Evolutionary conservation across 2,113 vertebrate species (phyloP).

Genomic region (Phocoena phocoena): DNA sequence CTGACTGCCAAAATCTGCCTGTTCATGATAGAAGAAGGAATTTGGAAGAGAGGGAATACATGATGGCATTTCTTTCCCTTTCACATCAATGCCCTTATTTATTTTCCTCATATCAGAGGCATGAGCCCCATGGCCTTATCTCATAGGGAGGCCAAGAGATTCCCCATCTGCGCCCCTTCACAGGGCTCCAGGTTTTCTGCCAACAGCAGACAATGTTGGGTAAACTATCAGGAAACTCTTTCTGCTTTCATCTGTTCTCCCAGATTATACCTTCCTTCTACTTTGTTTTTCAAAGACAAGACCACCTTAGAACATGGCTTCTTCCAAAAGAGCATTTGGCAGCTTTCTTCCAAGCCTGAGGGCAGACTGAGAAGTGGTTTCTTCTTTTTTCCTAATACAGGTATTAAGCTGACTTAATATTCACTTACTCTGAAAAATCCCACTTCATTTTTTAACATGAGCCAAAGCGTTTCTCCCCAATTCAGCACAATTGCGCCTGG

Average conservation of each 20-base stretch:
- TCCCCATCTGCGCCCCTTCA: not conserved
- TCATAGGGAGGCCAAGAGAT: not conserved
- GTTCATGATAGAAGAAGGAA: not conserved
- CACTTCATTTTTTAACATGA: constrained; percentile 80
- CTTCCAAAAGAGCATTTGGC: constrained; percentile 67
- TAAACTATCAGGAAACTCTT: not conserved
- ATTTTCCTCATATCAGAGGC: not conserved
- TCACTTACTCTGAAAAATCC: constrained; percentile 79
- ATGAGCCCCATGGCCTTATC: not conserved
- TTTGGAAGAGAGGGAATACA: not conserved
- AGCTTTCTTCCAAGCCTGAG: constrained; percentile 56
- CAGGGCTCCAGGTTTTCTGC: not conserved
- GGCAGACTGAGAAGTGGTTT: constrained; percentile 72
- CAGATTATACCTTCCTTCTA: constrained; percentile 49
- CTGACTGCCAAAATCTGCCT: too few species aligned
- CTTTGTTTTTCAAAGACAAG: constrained; percentile 68
- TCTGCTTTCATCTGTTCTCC: constrained; percentile 41
- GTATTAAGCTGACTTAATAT: constrained; percentile 80
- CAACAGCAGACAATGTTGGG: not conserved
- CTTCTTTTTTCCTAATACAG: constrained; percentile 74
- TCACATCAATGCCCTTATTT: not conserved
- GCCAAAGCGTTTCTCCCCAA: constrained; percentile 77
- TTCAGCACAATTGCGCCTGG: constrained; percentile 78
- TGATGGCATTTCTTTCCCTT: not conserved
- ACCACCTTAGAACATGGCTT: constrained; percentile 66